Percentiles rank a stretch among this genome's conserved stretches.
Conservation (phyloP, 2,888 invertebrate species). For the Drosophila neoperkinsi region DNA sequence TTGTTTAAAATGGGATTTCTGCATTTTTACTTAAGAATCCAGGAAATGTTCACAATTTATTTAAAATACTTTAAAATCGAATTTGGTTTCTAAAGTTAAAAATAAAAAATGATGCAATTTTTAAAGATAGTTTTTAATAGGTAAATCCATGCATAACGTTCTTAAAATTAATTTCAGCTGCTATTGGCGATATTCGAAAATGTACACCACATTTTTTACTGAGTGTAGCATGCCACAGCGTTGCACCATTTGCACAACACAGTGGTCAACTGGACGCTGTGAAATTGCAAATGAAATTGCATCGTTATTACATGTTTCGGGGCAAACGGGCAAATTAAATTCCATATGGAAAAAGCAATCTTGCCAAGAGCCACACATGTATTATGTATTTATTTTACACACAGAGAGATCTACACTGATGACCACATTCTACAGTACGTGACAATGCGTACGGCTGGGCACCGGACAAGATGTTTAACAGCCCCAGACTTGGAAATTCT, state of each 20-base stretch:
- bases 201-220: not conserved
- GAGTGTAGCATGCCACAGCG: slow-evolving; percentile 26
- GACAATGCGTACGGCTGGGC: slow-evolving; percentile 58
- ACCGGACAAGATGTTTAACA: slow-evolving; percentile 76
- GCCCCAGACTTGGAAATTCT: slow-evolving; percentile 66
- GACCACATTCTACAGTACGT: slow-evolving; percentile 67
- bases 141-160: not conserved
- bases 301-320: slow-evolving; percentile 82
- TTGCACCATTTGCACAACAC: slow-evolving; percentile 7
- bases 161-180: not conserved
- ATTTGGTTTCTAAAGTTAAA: not conserved
- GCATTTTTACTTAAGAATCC: not conserved
- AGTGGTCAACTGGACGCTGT: slow-evolving; percentile 38
- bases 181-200: not conserved
- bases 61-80: not conserved
- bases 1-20: not conserved
- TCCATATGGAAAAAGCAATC: slow-evolving; percentile 84
- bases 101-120: not conserved
- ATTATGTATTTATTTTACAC: slow-evolving; percentile 72
- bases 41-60: not conserved
- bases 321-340: slow-evolving; percentile 82
- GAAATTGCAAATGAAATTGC: slow-evolving; percentile 81
- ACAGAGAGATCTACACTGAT: slow-evolving; percentile 50
- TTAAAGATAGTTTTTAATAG: not conserved
- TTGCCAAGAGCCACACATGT: slow-evolving; percentile 50